These are phyloP conservation scores for Paracanthobrama guichenoti DNA, from an alignment of 2,113 vertebrate genomes.

Conservation along the genomic window DNA sequence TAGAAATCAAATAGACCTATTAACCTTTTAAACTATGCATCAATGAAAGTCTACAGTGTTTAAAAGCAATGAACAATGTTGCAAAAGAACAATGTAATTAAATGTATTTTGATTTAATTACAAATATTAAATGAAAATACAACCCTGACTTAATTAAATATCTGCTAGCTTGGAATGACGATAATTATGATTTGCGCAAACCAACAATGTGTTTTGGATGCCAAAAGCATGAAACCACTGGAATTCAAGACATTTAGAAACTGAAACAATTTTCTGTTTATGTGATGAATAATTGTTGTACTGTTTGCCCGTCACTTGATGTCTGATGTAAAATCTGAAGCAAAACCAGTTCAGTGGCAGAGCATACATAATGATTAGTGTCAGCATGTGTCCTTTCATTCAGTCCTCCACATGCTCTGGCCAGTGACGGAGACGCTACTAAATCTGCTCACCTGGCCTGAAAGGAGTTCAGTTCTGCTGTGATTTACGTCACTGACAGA, in stretches of 20 bases:
- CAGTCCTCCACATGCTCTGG: not conserved
- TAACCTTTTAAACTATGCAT: not conserved
- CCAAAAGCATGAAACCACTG: not conserved
- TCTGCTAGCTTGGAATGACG: not conserved
- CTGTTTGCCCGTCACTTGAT: not conserved
- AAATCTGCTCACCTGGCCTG: not conserved
- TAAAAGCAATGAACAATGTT: not conserved
- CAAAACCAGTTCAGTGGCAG: not conserved
- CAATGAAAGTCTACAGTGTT: not conserved
- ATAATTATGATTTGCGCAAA: not conserved
- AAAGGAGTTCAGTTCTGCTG: not conserved
- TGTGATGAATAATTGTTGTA: not conserved
- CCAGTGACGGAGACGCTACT: not conserved
- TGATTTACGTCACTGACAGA: conserved; percentile 23
- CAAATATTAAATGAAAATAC: not conserved
- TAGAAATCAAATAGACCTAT: not conserved
- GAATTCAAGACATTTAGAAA: not conserved
- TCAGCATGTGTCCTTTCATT: conserved; percentile 1
- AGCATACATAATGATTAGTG: not conserved
- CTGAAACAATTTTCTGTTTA: not conserved
- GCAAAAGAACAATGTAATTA: too few relatives aligned
- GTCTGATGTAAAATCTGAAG: not conserved
- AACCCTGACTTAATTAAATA: not conserved
- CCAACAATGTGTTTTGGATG: not conserved
- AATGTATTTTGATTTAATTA: too few relatives aligned